Evolutionary conservation across 2,888 invertebrate genomes (phyloP).

Genomic region (Amblyteles armatorius): DNA sequence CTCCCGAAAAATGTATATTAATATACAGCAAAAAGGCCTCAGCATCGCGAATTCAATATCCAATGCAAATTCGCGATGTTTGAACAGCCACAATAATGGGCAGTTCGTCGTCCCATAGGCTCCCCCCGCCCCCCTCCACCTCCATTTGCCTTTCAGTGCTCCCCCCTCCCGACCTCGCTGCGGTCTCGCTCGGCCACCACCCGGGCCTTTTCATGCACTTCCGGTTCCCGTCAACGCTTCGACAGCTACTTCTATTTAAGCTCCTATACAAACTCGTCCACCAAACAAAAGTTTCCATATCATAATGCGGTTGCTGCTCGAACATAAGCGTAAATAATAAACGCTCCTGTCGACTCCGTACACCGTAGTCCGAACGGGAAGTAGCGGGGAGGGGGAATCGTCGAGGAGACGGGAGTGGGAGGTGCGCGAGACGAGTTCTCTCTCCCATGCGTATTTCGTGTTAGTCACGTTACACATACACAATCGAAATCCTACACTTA

Average conservation of each 20-base stretch:
- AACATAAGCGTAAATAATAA: conserved; percentile 42
- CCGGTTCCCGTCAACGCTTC: conserved; percentile 35
- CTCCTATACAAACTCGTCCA: background rate
- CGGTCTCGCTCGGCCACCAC: conserved; percentile 30
- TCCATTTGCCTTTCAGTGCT: conserved; percentile 11
- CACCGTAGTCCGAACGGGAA: background rate
- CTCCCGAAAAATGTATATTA: background rate
- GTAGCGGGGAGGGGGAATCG: background rate
- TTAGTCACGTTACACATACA: conserved; percentile 41
- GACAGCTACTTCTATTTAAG: conserved; percentile 25
- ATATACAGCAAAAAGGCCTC: background rate
- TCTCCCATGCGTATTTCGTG: conserved; percentile 25
- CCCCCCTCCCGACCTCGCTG: background rate
- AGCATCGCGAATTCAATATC: conserved; percentile 14
- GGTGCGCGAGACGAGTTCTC: conserved; percentile 28
- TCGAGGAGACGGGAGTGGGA: conserved; percentile 4
- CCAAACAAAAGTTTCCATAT: conserved; percentile 35
- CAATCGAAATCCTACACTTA: background rate
- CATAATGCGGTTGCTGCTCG: background rate
- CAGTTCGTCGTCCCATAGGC: background rate
- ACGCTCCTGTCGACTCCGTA: conserved; percentile 28
- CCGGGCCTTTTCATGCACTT: conserved; percentile 48
- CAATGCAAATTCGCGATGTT: conserved; percentile 19
- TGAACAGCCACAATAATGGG: conserved; percentile 31
- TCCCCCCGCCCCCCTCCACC: background rate